These are phyloP conservation scores for Acleris sparsana DNA, from an alignment of 2,888 invertebrate genomes.

Conservation along the genomic window DNA sequence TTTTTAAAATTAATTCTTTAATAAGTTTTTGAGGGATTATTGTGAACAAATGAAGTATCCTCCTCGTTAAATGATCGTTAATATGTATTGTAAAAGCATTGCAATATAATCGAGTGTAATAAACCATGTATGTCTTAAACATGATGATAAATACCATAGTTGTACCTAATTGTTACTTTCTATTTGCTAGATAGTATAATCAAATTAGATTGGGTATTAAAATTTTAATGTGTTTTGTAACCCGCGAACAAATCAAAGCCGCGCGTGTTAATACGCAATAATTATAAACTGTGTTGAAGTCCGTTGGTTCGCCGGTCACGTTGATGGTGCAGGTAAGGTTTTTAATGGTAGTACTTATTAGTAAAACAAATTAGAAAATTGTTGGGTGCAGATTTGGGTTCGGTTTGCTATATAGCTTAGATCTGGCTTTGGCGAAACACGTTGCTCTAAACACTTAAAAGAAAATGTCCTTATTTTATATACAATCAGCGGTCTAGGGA, in stretches of 20 bases:
- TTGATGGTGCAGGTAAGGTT: slow-evolving; percentile 8
- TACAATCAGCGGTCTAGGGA: too few relatives aligned
- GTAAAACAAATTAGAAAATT: slow-evolving; percentile 1
- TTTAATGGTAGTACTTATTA: slow-evolving; percentile 5
- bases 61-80: slow-evolving; percentile 73
- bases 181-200: slow-evolving; percentile 83
- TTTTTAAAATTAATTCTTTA: slow-evolving; percentile 61
- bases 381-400: slow-evolving; percentile 1
- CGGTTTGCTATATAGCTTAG: not conserved
- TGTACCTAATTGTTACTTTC: slow-evolving; percentile 83
- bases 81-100: slow-evolving; percentile 72
- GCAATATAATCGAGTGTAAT: slow-evolving; percentile 73
- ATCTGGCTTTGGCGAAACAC: too few relatives aligned
- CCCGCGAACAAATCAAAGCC: slow-evolving; percentile 29
- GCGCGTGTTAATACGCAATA: slow-evolving; percentile 19
- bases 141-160: slow-evolving; percentile 68
- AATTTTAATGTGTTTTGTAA: slow-evolving; percentile 45
- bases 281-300: slow-evolving; percentile 15
- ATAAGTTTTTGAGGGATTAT: slow-evolving; percentile 70
- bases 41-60: slow-evolving; percentile 72
- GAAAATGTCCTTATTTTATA: too few relatives aligned
- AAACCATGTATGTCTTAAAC: slow-evolving; percentile 63
- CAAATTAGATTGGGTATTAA: slow-evolving; percentile 79
- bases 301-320: slow-evolving; percentile 8
- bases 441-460: too few relatives aligned